Evolutionary conservation across 2,113 vertebrate genomes (phyloP), one percentile per base, ranked within the genome.

Genomic region (Nothobranchius furzeri): DNA sequence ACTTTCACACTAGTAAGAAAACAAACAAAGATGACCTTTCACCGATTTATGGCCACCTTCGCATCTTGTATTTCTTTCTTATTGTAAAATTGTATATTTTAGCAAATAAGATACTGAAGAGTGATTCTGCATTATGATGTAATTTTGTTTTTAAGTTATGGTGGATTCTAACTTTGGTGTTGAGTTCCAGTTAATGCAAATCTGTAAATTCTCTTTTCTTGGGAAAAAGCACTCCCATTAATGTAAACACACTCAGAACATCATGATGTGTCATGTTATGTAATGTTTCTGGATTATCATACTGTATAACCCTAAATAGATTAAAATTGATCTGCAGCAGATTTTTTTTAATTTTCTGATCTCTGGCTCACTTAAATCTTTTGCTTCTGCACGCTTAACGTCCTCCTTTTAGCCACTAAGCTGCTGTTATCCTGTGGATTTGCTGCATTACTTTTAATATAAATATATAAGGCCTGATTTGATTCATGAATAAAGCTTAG

Each of bases 401-500:
- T 68, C 50, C 48, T 59, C 56, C 42, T 14, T 56, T 40, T 13
- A 35, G 42, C 36, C 47, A 48, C 43, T 45, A 42, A 75, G 30
- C 24, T 68, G 12, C 8, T 58, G 24, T 20, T 64, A 30, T 62
- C 53, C 37, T 50, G 57, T 63, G 12, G 17, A 62, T 66, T 12
- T 67, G 45, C 3, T 42, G 15, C 60, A 50, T 54, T 67, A 12
- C 7, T 17, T 55, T 46, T 48, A 65, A 78, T 2, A 51, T 64
- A 20, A 20, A 20, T 20, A 20, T 20, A 20, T 20, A 20, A 20
- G 20, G 55, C 24, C 17, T 12, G 0, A 43, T 67, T 78, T 55
- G 0, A 35, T 8, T 54, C 9, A 11, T 47, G 7, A 86, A 73
- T 78, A 83, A 78, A 80, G 12, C 2, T 9, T 1, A 25, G 50